Conservation (phyloP, 2,888 invertebrate species). For the Parnassius orleans region DNA sequence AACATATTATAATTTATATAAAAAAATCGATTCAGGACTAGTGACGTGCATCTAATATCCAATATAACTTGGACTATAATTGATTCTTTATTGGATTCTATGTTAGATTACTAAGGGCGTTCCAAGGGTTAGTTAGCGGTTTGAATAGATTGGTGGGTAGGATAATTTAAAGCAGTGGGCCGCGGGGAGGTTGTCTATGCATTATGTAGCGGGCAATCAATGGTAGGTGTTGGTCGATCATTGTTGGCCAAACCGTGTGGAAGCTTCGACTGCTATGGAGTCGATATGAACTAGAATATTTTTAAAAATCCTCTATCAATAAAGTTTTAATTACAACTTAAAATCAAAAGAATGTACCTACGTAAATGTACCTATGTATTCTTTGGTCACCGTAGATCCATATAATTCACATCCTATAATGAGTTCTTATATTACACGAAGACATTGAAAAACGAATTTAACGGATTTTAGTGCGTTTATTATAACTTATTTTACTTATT, state of each 20-base stretch:
- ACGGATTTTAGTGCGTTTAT: too few species aligned
- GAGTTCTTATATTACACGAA: too few species aligned
- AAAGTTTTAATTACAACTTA: too few species aligned
- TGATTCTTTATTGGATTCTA: background rate
- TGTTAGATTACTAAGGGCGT: constrained; percentile 18
- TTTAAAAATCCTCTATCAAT: too few species aligned
- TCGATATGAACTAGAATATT: background rate
- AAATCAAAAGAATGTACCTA: too few species aligned
- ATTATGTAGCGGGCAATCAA: constrained; percentile 77
- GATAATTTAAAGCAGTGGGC: constrained; percentile 54
- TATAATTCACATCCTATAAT: too few species aligned
- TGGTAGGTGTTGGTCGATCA: constrained; percentile 67
- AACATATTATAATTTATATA: constrained; percentile 25
- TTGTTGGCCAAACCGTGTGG: constrained; percentile 47
- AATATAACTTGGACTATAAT: constrained; percentile 34
- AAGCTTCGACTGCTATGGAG: constrained; percentile 39
- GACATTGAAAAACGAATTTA: too few species aligned
- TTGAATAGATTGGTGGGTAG: constrained; percentile 40
- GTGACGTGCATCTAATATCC: constrained; percentile 53
- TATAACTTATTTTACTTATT: too few species aligned
- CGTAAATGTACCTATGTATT: too few species aligned
- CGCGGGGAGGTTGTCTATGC: constrained; percentile 51
- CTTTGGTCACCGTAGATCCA: too few species aligned
- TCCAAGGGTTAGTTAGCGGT: constrained; percentile 32
- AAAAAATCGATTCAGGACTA: constrained; percentile 65